Evolutionary conservation across 2,888 invertebrate genomes (phyloP).

Genomic region (Andrena minutula): DNA sequence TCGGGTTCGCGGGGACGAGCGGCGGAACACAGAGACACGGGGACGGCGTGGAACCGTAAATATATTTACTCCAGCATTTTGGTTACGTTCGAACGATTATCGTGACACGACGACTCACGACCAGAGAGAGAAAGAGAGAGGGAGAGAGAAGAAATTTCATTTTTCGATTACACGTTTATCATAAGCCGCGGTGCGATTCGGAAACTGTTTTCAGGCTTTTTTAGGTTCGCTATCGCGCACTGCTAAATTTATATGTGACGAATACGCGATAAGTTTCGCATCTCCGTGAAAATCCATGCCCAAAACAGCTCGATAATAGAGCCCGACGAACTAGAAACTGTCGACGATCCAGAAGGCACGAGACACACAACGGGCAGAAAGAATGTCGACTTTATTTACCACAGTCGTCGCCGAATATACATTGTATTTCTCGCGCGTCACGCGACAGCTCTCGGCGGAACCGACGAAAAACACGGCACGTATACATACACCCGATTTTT

Average conservation of each 20-base stretch:
- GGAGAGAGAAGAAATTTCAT: background rate
- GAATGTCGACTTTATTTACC: constrained; percentile 30
- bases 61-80: constrained; percentile 32
- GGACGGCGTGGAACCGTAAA: background rate
- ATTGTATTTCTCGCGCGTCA: constrained; percentile 8
- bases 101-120: constrained; percentile 6
- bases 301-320: constrained; percentile 58
- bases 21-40: background rate
- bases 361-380: background rate
- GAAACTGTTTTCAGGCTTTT: constrained; percentile 58
- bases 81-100: constrained; percentile 39
- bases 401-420: background rate
- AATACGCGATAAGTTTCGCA: constrained; percentile 68
- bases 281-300: constrained; percentile 63
- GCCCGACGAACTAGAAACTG: background rate
- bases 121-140: background rate
- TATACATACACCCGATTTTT: background rate
- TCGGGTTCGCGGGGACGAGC: background rate
- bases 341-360: constrained; percentile 3
- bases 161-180: constrained; percentile 54
- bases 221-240: constrained; percentile 63
- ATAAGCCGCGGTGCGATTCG: constrained; percentile 35
- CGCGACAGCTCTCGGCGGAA: background rate
- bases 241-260: constrained; percentile 74
- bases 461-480: background rate